Conservation (phyloP, 2,888 invertebrate genomes). For the Acronicta leporina region DNA sequence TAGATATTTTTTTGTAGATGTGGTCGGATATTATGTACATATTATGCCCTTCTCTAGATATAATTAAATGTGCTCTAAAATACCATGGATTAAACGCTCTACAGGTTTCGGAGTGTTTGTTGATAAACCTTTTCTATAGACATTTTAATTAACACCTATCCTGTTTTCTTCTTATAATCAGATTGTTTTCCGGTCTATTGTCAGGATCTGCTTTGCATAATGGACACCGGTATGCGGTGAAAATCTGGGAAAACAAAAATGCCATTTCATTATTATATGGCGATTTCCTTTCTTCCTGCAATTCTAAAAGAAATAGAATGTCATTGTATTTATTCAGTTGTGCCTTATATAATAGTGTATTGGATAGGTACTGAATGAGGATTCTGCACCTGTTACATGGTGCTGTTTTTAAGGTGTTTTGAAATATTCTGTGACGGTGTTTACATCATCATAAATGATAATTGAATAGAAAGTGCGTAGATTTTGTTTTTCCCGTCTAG, state of each 20-base stretch:
- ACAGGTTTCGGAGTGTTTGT: conserved; percentile 7
- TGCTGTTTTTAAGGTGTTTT: too few relatives aligned
- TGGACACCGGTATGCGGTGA: conserved; percentile 11
- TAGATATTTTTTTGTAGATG: too few relatives aligned
- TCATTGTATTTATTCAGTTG: neutral
- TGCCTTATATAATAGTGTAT: too few relatives aligned
- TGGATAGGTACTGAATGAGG: too few relatives aligned
- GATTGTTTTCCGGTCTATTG: conserved; percentile 19
- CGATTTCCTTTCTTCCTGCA: conserved; percentile 17
- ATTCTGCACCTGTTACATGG: too few relatives aligned
- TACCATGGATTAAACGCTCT: too few relatives aligned
- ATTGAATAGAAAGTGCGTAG: too few relatives aligned
- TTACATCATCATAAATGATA: too few relatives aligned
- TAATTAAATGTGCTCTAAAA: neutral
- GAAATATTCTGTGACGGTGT: too few relatives aligned
- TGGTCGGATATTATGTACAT: neutral
- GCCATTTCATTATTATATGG: conserved; percentile 17
- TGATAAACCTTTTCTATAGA: conserved; percentile 4
- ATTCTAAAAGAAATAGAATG: conserved; percentile 15
- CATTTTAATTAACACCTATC: neutral
- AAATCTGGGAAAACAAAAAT: conserved; percentile 25
- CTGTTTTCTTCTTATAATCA: conserved; percentile 6
- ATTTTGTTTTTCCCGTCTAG: too few relatives aligned
- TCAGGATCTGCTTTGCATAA: conserved; percentile 27
- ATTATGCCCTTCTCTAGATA: neutral